A percentile compares a stretch with the other conserved stretches of the same genome.
phyloP scores from a whole-genome alignment of 2,113 vertebrate species.

The Girardinichthys multiradiatus region DNA sequence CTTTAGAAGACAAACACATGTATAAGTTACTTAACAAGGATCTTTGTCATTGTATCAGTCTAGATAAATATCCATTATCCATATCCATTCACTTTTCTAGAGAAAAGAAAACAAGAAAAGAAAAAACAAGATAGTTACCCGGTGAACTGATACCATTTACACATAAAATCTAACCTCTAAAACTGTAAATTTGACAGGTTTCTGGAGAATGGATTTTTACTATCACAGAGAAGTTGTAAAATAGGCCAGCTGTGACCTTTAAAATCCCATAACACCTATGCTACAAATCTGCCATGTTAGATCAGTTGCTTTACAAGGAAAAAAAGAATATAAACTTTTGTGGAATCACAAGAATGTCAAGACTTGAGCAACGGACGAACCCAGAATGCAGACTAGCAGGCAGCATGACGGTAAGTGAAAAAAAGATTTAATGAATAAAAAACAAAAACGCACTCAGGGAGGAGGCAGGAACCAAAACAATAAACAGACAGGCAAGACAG shows the following conservation, averaged over 20 bases:
- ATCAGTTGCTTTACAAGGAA: constrained; percentile 11
- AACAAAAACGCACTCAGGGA: no score
- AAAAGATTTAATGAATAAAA: no score
- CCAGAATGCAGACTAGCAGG: no score
- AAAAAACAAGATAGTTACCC: neutral
- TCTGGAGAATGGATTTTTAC: constrained; percentile 7
- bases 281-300: constrained; percentile 26
- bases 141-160: neutral
- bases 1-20: constrained; percentile 38
- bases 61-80: constrained; percentile 5
- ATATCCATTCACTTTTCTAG: neutral
- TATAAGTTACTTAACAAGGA: constrained; percentile 3
- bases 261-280: constrained; percentile 1
- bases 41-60: neutral
- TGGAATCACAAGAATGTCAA: neutral
- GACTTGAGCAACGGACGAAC: no score
- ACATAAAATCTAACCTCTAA: neutral
- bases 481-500: no score
- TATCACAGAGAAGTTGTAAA: constrained; percentile 7
- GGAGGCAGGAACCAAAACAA: no score
- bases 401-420: no score
- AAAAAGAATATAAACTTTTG: neutral
- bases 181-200: constrained; percentile 1
- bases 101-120: neutral
- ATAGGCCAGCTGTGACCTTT: constrained; percentile 20